These are phyloP conservation scores for Rhopalosiphum padi DNA, from an alignment of 1,140 invertebrate species.

Conservation along the genomic window DNA sequence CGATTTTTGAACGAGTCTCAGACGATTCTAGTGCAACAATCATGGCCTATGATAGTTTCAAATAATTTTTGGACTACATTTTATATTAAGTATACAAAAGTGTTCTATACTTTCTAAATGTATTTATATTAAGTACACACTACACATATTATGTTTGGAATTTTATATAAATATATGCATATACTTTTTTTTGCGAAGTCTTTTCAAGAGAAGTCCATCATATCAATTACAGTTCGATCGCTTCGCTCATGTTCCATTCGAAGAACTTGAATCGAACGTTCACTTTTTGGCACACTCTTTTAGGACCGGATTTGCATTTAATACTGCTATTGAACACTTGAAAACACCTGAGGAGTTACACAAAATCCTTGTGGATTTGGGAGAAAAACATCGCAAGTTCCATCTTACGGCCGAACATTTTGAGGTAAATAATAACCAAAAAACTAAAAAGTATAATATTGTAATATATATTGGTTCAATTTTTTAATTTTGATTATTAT, in stretches of 20 bases:
- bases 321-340: background rate
- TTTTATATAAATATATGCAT: background rate
- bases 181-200: background rate
- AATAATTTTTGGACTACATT: slow-evolving; percentile 21
- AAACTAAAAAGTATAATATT: background rate
- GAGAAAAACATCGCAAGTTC: slow-evolving; percentile 20
- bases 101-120: background rate
- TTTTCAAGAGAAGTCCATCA: background rate
- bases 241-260: background rate
- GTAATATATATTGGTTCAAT: background rate
- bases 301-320: slow-evolving; percentile 8
- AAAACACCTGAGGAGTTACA: background rate
- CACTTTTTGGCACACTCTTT: slow-evolving; percentile 10
- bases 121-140: background rate
- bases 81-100: background rate
- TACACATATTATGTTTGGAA: background rate
- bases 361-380: background rate
- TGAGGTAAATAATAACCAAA: background rate
- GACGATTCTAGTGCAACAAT: background rate
- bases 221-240: slow-evolving; percentile 11
- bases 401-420: background rate
- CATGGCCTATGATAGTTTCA: background rate
- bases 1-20: background rate
- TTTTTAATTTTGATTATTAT: background rate
- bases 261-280: background rate